Percentiles rank a stretch among this genome's conserved stretches.
Conservation (phyloP, 2,888 invertebrate genomes). For the Desoria tigrina region DNA sequence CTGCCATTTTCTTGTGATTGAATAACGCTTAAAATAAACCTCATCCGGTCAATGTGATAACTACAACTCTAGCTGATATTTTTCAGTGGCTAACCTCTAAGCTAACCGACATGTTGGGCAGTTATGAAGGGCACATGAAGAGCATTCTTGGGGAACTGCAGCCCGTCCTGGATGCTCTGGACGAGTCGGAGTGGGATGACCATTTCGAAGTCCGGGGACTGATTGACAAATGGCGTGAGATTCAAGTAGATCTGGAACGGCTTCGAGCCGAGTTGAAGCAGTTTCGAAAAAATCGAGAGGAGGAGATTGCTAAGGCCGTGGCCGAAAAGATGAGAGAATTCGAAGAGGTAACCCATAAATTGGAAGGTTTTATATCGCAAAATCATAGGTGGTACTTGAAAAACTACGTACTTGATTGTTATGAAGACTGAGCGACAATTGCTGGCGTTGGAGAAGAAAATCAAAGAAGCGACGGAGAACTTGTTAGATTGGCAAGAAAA, state of each 20-base stretch:
- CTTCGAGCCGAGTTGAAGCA: slow-evolving; percentile 42
- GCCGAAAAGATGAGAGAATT: slow-evolving; percentile 42
- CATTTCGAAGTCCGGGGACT: slow-evolving; percentile 44
- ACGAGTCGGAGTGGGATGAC: slow-evolving; percentile 50
- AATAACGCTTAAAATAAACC: no score
- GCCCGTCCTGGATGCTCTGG: slow-evolving; percentile 27
- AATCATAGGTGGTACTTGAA: not conserved
- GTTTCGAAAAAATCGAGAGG: slow-evolving; percentile 43
- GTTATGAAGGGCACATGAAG: slow-evolving; percentile 38
- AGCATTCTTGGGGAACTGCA: slow-evolving; percentile 42
- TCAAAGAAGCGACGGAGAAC: slow-evolving; percentile 37
- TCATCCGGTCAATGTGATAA: not conserved
- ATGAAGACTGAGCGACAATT: slow-evolving; percentile 29
- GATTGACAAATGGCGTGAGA: slow-evolving; percentile 42
- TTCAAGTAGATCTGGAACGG: slow-evolving; percentile 37
- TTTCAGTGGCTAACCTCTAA: slow-evolving; percentile 39
- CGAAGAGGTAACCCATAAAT: slow-evolving; percentile 47
- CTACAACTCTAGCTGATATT: not conserved
- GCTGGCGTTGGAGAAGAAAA: slow-evolving; percentile 36
- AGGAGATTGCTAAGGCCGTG: slow-evolving; percentile 44
- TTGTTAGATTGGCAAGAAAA: slow-evolving; percentile 46
- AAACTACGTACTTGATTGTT: no score
- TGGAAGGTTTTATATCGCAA: not conserved
- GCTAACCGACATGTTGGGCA: slow-evolving; percentile 27
- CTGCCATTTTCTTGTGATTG: no score